Evolutionary conservation across 2,888 invertebrate species (phyloP), one percentile per base, ranked within the genome.

Genomic region (Scelioninae gen. 2): DNA sequence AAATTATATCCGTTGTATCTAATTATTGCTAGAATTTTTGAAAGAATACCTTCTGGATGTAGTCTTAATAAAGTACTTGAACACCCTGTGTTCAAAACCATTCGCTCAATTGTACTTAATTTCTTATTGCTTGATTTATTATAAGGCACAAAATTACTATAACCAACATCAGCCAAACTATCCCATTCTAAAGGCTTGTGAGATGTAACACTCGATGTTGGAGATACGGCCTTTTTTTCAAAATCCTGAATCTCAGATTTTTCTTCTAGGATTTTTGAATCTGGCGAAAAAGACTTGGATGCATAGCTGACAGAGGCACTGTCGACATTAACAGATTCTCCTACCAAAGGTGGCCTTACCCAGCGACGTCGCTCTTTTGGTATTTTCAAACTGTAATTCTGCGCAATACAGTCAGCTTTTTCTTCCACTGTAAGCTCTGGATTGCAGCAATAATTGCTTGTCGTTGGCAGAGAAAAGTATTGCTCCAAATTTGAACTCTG

Each of bases 91-190:
- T 81, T 80, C 52, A 91, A 82, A 15, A 91, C 91, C 76, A 91
- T 88, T 76, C 90, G 88, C 83, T 92, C 91, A 76, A 91, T 85
- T 1, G 91, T 91, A 78, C 91, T 90, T 11, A 91, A 83, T 18
- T 86, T 87, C 75, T 89, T 89, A 19, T 88, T 87, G 11, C 88
- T 89, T 80, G 88, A 88, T 46, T 83, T 83, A 9, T 69, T 78
- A 7, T 70, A 75, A 1, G 80, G 77, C 9, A 76, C 43, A 75
- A 89, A 88, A 78, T 91, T 90, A 25, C 86, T 89, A 84, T 95
- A 95, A 0, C 95, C 95, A 43, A 95, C 93, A 87, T 95, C 95
- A 0, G 93, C 95, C 18, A 94, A 90, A 33, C 93, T 94, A 83
- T 95, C 95, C 95, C 95, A 95, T 87, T 95, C 95, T 1, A 95